These are phyloP conservation scores for Promerops cafer DNA, from an alignment of 2,113 vertebrate species.

Conservation along the genomic window DNA sequence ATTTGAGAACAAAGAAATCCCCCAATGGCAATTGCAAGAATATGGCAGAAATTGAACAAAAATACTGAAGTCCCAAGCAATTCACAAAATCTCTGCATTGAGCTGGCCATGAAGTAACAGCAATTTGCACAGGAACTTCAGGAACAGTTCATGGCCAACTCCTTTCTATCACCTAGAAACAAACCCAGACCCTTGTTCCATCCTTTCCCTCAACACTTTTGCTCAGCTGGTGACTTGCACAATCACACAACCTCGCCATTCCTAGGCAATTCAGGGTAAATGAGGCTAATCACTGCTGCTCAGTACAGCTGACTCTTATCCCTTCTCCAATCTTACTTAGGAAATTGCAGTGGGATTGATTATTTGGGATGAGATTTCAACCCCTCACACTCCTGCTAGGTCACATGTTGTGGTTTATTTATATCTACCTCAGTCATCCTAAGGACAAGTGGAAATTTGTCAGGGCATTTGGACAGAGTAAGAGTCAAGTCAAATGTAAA, in stretches of 20 bases:
- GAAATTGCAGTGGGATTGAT: conserved; percentile 50
- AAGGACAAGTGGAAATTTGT: conserved; percentile 56
- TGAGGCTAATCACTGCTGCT: conserved; percentile 14
- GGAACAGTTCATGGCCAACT: background rate
- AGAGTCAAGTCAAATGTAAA: background rate
- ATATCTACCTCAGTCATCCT: conserved; percentile 36
- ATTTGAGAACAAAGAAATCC: background rate
- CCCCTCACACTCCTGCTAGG: conserved; percentile 18
- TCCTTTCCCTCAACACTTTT: background rate
- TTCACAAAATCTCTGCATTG: background rate
- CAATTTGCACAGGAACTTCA: background rate
- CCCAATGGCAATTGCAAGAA: background rate
- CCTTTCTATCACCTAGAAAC: background rate
- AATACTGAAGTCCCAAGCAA: background rate
- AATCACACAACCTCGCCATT: background rate
- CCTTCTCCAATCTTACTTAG: conserved; percentile 30
- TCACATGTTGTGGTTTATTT: conserved; percentile 35
- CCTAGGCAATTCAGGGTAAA: background rate
- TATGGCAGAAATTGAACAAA: background rate
- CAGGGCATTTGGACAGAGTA: background rate
- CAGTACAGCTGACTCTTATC: conserved; percentile 33
- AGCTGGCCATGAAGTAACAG: background rate
- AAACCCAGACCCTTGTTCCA: background rate
- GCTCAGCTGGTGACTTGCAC: background rate
- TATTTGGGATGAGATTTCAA: conserved; percentile 64